phyloP scores from a whole-genome alignment of 2,113 vertebrate species.

The Mellivora capensis region DNA sequence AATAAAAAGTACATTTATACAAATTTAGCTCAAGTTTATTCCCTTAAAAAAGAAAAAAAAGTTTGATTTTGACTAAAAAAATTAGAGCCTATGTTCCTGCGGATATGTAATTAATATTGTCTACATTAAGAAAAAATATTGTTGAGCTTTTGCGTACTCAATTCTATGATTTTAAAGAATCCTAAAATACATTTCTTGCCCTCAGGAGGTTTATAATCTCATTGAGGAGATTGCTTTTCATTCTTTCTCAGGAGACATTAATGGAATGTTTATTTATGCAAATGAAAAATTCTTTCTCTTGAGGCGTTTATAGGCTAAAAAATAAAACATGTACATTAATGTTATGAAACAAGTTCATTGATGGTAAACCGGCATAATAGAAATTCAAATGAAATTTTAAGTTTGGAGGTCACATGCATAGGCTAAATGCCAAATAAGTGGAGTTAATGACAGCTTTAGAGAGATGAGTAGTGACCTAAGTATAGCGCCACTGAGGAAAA shows the following conservation, averaged over 20 bases:
- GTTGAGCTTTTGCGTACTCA: neutral
- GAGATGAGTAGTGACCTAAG: neutral
- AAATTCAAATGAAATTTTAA: neutral
- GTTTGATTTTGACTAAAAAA: constrained; percentile 61
- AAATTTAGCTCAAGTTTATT: constrained; percentile 54
- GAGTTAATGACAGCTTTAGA: neutral
- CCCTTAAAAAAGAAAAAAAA: constrained; percentile 22
- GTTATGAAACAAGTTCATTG: neutral
- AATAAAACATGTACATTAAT: neutral
- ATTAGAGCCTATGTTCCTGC: neutral
- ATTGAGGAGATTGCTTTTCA: neutral
- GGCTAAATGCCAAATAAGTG: neutral
- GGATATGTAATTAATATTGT: neutral
- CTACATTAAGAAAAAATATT: neutral
- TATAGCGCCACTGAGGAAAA: neutral
- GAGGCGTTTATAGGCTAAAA: neutral
- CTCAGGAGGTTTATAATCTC: neutral
- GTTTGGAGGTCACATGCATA: neutral
- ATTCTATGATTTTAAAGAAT: neutral
- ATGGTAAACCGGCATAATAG: neutral
- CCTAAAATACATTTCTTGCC: neutral
- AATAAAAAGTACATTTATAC: constrained; percentile 70
- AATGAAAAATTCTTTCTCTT: neutral
- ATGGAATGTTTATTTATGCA: neutral
- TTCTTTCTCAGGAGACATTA: neutral